phyloP scores from a whole-genome alignment of 1,140 invertebrate genomes.

The Scaptomyza graminum region DNA sequence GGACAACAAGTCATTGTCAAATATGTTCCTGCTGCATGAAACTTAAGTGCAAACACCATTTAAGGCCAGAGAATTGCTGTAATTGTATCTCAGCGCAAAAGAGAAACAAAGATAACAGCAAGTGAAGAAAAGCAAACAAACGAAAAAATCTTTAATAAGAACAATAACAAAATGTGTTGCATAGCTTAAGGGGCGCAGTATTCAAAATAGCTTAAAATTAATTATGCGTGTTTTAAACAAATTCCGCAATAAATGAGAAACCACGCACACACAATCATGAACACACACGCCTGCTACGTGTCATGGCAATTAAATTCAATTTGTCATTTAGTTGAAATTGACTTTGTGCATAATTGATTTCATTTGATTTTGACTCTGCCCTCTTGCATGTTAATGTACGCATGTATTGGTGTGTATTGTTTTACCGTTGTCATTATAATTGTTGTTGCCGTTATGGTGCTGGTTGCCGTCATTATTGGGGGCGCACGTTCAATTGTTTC shows the following conservation, averaged over 20 bases:
- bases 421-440: constrained; percentile 23
- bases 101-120: constrained; percentile 6
- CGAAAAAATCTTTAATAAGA: not conserved
- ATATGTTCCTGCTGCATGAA: constrained; percentile 41
- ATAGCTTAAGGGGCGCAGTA: constrained; percentile 7
- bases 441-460: constrained; percentile 15
- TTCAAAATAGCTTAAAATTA: constrained; percentile 19
- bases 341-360: constrained; percentile 74
- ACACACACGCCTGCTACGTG: constrained; percentile 39
- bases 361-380: constrained; percentile 54
- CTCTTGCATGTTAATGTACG: not conserved
- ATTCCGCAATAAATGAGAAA: constrained; percentile 28
- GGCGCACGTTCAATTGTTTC: constrained; percentile 62
- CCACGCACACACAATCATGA: constrained; percentile 11
- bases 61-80: constrained; percentile 42
- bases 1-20: constrained; percentile 60
- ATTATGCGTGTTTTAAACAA: constrained; percentile 15
- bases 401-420: constrained; percentile 32
- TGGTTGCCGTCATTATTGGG: constrained; percentile 25
- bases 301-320: constrained; percentile 71
- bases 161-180: constrained; percentile 31
- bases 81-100: constrained; percentile 27
- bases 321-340: constrained; percentile 64
- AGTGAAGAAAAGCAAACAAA: not conserved
- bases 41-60: constrained; percentile 64